These are phyloP conservation scores for Emydoidea blandingii DNA, from an alignment of 2,797 vertebrate genomes.

Conservation along the genomic window DNA sequence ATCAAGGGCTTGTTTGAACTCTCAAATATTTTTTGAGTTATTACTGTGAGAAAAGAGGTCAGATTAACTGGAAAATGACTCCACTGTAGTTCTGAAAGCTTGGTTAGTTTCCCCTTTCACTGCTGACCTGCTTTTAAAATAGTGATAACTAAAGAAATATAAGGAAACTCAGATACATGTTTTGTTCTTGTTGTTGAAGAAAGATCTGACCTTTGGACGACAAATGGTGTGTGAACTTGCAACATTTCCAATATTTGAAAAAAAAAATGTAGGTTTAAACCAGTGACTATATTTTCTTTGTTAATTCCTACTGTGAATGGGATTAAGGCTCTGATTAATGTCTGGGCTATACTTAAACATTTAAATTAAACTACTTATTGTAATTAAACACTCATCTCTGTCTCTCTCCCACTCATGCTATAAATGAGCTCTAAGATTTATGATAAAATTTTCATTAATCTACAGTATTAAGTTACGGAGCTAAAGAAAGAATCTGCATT, in stretches of 20 bases:
- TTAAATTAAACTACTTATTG: background rate
- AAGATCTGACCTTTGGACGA: conserved; percentile 58
- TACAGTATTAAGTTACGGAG: background rate
- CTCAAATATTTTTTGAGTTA: conserved; percentile 40
- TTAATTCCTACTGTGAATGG: conserved; percentile 31
- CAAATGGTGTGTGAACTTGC: conserved; percentile 39
- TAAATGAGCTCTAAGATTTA: background rate
- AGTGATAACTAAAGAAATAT: conserved; percentile 63
- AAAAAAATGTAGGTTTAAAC: background rate
- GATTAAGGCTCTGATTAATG: background rate
- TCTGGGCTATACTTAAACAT: background rate
- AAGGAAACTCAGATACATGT: conserved; percentile 14
- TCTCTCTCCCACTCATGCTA: background rate
- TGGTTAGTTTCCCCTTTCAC: conserved; percentile 39
- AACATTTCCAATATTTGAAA: background rate
- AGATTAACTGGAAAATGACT: conserved; percentile 63
- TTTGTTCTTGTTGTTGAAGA: conserved; percentile 35
- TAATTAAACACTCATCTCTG: background rate
- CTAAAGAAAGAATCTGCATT: background rate
- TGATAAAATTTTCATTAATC: background rate
- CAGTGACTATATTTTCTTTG: background rate
- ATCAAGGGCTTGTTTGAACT: conserved; percentile 64
- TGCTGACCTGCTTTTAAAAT: conserved; percentile 56
- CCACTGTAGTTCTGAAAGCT: conserved; percentile 63
- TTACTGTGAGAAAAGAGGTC: conserved; percentile 65